Conservation (phyloP, 35 echinoderm and acorn worm genomes). For the Antedon bifida region DNA sequence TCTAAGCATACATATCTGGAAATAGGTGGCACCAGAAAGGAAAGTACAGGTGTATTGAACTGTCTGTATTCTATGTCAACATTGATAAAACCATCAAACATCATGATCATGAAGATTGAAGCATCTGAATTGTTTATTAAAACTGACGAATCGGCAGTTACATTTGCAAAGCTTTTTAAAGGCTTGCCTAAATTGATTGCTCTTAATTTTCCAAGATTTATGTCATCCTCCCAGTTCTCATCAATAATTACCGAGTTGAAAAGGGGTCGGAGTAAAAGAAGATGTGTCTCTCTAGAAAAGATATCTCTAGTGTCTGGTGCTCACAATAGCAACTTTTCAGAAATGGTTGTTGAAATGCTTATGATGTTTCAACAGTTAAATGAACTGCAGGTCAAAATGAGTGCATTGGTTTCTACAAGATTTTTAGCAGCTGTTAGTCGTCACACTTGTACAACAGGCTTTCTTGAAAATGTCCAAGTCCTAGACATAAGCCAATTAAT, state of each 20-base stretch:
- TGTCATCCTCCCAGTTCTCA: background rate
- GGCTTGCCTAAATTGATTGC: background rate
- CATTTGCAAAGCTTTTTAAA: background rate
- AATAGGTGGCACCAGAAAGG: background rate
- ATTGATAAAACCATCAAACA: background rate
- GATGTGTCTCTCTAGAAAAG: background rate
- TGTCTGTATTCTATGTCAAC: background rate
- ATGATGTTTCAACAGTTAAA: background rate
- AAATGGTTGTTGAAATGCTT: background rate
- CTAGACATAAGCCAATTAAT: background rate
- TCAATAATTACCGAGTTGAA: background rate
- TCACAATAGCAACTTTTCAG: background rate
- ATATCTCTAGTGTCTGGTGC: background rate
- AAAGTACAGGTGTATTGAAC: background rate
- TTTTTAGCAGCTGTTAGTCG: background rate
- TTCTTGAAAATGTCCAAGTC: background rate
- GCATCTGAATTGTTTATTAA: background rate
- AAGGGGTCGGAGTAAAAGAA: background rate
- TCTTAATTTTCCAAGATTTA: background rate
- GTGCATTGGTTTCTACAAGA: background rate
- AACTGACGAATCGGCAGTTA: background rate
- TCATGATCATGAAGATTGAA: background rate
- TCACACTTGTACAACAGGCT: background rate
- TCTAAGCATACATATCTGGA: background rate
- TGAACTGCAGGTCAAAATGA: background rate